These are phyloP conservation scores for Laticauda laticaudata DNA, from an alignment of 2,113 vertebrate genomes.

Conservation along the genomic window DNA sequence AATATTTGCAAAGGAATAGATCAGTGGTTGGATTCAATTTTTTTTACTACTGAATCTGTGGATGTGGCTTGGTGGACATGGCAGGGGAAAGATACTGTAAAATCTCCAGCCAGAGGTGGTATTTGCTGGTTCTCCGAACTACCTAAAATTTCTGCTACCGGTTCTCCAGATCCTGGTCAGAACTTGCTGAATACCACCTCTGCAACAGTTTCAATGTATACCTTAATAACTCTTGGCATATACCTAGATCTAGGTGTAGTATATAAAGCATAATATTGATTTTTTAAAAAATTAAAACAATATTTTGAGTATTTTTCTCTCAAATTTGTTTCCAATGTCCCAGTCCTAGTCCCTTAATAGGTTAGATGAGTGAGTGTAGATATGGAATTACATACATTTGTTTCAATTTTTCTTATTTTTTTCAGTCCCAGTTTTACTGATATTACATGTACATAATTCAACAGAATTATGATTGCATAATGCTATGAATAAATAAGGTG, in stretches of 20 bases:
- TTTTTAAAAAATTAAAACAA: neutral
- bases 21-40: no score
- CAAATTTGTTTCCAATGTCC: neutral
- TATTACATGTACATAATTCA: neutral
- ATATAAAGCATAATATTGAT: neutral
- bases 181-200: no score
- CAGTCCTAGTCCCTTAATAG: neutral
- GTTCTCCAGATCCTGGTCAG: no score
- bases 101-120: no score
- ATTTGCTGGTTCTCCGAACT: no score
- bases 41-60: no score
- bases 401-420: neutral
- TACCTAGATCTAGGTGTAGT: neutral
- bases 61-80: fast-evolving
- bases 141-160: no score
- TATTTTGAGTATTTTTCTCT: neutral
- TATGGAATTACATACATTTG: neutral
- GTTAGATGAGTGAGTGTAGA: neutral
- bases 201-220: no score
- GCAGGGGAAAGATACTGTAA: no score
- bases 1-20: neutral
- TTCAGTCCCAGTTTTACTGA: neutral
- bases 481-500: neutral
- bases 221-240: neutral
- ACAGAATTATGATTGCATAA: neutral